Evolutionary conservation across 2,113 vertebrate species (phyloP).

Genomic region (Ceuthmochares aereus): DNA sequence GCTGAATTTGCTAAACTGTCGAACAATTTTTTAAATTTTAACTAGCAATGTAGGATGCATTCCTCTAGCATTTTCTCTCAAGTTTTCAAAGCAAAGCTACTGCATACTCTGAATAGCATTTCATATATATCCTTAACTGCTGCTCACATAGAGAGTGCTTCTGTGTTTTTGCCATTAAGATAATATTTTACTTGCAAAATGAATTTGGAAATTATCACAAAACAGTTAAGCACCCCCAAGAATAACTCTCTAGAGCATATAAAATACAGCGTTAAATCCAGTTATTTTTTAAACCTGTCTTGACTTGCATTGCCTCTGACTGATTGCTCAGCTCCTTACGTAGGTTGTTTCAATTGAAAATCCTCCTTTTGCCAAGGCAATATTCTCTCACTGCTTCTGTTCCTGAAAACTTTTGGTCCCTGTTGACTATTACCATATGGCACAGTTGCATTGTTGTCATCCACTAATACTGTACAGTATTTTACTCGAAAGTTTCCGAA

Average conservation of each 20-base stretch:
- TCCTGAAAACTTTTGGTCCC: conserved; percentile 8
- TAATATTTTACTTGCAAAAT: neutral
- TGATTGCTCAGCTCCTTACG: neutral
- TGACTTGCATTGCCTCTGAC: neutral
- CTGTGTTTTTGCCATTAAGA: neutral
- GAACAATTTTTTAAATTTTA: neutral
- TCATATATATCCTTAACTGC: neutral
- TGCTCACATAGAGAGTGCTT: neutral
- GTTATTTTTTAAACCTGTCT: conserved; percentile 4
- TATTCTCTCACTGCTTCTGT: neutral
- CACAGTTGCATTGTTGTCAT: neutral
- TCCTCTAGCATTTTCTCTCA: neutral
- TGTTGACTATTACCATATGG: conserved; percentile 39
- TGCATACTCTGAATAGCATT: neutral
- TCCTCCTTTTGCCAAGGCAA: conserved; percentile 13
- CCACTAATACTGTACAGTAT: neutral
- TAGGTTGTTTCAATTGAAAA: conserved; percentile 42
- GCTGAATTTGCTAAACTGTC: neutral
- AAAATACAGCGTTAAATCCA: neutral
- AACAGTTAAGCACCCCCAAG: neutral
- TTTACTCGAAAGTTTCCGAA: neutral
- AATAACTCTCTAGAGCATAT: neutral
- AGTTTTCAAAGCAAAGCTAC: neutral
- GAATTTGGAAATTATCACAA: neutral
- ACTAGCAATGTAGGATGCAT: neutral